These are phyloP conservation scores for Neolamprologus longior DNA, from an alignment of 2,113 vertebrate genomes.

Conservation along the genomic window DNA sequence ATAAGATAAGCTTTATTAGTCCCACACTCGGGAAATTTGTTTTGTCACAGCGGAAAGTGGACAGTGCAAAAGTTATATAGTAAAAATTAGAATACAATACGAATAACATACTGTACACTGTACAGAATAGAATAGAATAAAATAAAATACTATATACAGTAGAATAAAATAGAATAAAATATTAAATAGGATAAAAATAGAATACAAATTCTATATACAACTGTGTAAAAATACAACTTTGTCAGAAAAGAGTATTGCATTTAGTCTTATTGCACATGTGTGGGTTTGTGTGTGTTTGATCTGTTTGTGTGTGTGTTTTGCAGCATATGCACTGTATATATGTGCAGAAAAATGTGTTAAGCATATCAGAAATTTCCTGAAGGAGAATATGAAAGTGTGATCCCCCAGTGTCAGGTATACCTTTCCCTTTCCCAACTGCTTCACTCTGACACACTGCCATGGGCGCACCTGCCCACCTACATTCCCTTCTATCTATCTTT, in stretches of 20 bases:
- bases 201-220: neutral
- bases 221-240: neutral
- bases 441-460: neutral
- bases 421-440: neutral
- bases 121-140: neutral
- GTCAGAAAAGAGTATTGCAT: neutral
- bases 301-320: neutral
- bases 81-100: neutral
- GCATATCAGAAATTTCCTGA: neutral
- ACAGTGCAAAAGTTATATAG: neutral
- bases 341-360: neutral
- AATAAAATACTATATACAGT: neutral
- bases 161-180: neutral
- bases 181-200: neutral
- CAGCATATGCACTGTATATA: neutral
- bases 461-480: neutral
- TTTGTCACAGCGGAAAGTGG: neutral
- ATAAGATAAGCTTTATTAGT: neutral
- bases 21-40: neutral
- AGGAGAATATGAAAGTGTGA: neutral
- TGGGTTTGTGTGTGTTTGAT: neutral
- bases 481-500: neutral
- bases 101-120: accelerated
- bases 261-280: neutral
- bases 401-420: neutral